Evolutionary conservation across 35 echinoderm and acorn worm species (phyloP), one percentile per base, ranked within the genome.

Genomic region (Nesometra sesokonis): DNA sequence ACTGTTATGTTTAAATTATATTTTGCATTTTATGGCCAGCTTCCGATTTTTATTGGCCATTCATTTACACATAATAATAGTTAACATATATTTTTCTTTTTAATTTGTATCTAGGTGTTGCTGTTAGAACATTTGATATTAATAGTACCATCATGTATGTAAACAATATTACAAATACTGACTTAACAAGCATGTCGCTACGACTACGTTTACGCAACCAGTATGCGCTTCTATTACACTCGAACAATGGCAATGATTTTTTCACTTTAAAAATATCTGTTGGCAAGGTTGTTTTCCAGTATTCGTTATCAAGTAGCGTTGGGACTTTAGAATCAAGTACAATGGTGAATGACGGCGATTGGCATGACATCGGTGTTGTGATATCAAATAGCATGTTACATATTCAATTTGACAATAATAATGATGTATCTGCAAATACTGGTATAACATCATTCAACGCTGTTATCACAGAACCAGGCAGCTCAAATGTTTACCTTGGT

Each of bases 331-430:
- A 5, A 7, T 77, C 82, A 17, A 33, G 31, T 30, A 39, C 36
- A 36, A 2, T 23, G 29, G 86, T 97, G 27, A 83, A 85, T 33
- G 91, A 97, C 82, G 95, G 95, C 38, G 46, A 57, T 9, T 97
- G 91, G 91, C 95, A 97, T 85, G 86, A 87, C 43, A 77, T 97
- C 23, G 17, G 35, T 0, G 32, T 97, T 31, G 32, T 32, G 5
- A 57, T 97, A 79, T 13, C 35, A 11, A 81, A 21, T 32, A 37
- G 77, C 21, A n/a, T 30, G 15, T 80, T 91, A 30, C 79, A 35
- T 29, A 30, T 91, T 27, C 15, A 17, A 0, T 30, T 97, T 17
- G 95, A 93, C 86, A 30, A 37, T 30, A 15, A 17, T 13, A 46
- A 85, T 36, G 67, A 31, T 17, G 80, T 39, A 3, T 47, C 3